phyloP scores from a whole-genome alignment of 2,888 invertebrate species.

The Mamestra brassicae region DNA sequence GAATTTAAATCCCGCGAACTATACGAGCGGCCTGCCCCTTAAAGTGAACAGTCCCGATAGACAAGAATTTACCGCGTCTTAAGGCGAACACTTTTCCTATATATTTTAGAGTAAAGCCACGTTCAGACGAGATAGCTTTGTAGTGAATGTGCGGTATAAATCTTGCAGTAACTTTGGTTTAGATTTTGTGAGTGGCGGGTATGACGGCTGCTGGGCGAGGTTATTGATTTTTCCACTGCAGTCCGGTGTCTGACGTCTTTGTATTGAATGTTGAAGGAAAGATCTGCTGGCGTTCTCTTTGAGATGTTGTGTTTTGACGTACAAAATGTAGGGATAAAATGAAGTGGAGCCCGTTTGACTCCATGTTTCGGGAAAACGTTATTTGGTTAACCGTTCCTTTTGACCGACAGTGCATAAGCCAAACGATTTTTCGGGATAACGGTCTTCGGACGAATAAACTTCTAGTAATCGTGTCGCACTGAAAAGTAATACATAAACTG shows the following conservation, averaged over 20 bases:
- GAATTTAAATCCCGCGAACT: too few relatives aligned
- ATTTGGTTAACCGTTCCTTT: background rate
- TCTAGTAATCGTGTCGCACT: background rate
- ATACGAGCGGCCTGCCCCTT: constrained; percentile 19
- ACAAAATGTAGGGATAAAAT: background rate
- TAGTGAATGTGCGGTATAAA: constrained; percentile 51
- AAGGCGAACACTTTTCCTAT: constrained; percentile 52
- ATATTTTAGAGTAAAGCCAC: constrained; percentile 49
- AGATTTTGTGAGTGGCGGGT: constrained; percentile 50
- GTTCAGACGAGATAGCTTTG: constrained; percentile 50
- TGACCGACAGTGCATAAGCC: background rate
- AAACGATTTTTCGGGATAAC: background rate
- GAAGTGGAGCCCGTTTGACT: background rate
- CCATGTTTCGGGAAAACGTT: background rate
- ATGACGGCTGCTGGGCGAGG: constrained; percentile 38
- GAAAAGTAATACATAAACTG: background rate
- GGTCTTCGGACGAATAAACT: background rate
- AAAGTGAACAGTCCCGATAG: constrained; percentile 65
- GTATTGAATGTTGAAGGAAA: constrained; percentile 29
- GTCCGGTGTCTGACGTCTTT: constrained; percentile 24
- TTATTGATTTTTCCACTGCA: constrained; percentile 56
- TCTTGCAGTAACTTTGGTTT: constrained; percentile 54
- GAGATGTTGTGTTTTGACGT: constrained; percentile 14
- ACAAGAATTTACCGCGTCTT: constrained; percentile 67
- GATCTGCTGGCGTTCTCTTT: constrained; percentile 5